Conservation (phyloP, 2,888 invertebrate genomes). For the Plemyria rubiginata region DNA sequence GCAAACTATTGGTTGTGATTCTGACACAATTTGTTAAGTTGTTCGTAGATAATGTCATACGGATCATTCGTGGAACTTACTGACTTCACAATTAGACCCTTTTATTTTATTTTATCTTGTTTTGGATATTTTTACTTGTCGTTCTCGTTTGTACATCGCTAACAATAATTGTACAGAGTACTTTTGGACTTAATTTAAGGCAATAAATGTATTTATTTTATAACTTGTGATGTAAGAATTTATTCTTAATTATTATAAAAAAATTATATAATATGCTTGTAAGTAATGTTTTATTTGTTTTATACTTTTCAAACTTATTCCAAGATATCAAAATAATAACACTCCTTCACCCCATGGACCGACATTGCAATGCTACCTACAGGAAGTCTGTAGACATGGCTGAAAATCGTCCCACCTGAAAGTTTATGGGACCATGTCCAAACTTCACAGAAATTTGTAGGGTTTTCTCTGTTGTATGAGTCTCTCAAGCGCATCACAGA, state of each 20-base stretch:
- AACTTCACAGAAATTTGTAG: too few relatives aligned
- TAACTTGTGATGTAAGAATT: slow-evolving; percentile 85
- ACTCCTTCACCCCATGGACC: too few relatives aligned
- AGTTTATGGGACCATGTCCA: too few relatives aligned
- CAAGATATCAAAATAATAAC: too few relatives aligned
- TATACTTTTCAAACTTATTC: background rate
- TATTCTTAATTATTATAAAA: slow-evolving; percentile 85
- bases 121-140: slow-evolving; percentile 78
- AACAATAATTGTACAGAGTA: slow-evolving; percentile 85
- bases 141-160: slow-evolving; percentile 85
- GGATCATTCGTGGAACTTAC: slow-evolving; percentile 68
- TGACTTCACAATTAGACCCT: slow-evolving; percentile 74
- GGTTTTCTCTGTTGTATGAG: too few relatives aligned
- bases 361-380: too few relatives aligned
- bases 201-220: slow-evolving; percentile 86
- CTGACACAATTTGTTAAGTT: slow-evolving; percentile 84
- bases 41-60: slow-evolving; percentile 75
- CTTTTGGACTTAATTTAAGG: slow-evolving; percentile 85
- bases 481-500: too few relatives aligned
- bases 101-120: slow-evolving; percentile 62
- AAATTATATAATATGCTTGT: slow-evolving; percentile 85
- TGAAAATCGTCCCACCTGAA: too few relatives aligned
- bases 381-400: too few relatives aligned
- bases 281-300: slow-evolving; percentile 72
- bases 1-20: slow-evolving; percentile 85